Evolutionary conservation across 1,140 invertebrate species (phyloP).

Genomic region (Drosophila suzukii): DNA sequence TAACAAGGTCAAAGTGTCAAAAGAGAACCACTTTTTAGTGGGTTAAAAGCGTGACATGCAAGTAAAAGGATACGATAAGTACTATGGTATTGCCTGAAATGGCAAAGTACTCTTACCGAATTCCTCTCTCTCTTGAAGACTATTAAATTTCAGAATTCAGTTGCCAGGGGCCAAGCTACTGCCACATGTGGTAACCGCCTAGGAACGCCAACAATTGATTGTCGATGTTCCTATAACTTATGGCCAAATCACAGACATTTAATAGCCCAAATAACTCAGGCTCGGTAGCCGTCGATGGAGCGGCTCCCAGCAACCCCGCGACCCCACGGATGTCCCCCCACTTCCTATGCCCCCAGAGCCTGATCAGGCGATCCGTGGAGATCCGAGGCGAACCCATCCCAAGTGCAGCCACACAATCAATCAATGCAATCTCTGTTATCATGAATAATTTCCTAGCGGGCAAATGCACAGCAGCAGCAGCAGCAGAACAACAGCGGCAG

Average conservation of each 20-base stretch:
- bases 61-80: neutral
- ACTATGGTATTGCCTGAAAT: too few species aligned
- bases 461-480: slow-evolving; percentile 55
- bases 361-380: neutral
- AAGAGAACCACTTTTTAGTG: neutral
- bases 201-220: slow-evolving; percentile 65
- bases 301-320: slow-evolving; percentile 17
- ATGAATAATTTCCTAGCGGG: slow-evolving; percentile 80
- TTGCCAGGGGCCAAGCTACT: slow-evolving; percentile 39
- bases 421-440: slow-evolving; percentile 81
- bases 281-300: slow-evolving; percentile 37
- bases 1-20: slow-evolving; percentile 41
- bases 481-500: neutral
- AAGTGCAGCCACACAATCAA: slow-evolving; percentile 68
- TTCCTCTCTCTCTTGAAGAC: slow-evolving; percentile 13
- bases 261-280: slow-evolving; percentile 76
- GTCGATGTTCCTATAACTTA: slow-evolving; percentile 69
- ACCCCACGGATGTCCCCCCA: slow-evolving; percentile 8
- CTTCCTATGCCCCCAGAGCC: neutral
- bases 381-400: slow-evolving; percentile 41
- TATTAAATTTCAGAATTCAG: slow-evolving; percentile 42
- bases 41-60: neutral
- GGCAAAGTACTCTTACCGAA: slow-evolving; percentile 14
- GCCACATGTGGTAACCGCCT: slow-evolving; percentile 57
- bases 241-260: slow-evolving; percentile 76